Evolutionary conservation across 2,113 vertebrate species (phyloP).

Genomic region (Heterocephalus glaber): DNA sequence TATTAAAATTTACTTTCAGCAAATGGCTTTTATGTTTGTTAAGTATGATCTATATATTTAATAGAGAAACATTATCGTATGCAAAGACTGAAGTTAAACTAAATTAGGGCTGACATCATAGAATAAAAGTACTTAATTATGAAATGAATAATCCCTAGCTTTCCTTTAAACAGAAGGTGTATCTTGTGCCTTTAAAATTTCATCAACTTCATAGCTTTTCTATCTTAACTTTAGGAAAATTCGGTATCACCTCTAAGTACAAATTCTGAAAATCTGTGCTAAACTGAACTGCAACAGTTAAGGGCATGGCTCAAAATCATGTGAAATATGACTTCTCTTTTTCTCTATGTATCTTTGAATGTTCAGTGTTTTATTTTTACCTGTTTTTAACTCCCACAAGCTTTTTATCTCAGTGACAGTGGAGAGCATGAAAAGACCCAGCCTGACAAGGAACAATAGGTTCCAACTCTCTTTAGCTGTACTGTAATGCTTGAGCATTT

Average conservation of each 20-base stretch:
- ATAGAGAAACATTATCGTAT: not conserved
- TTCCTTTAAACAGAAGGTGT: not conserved
- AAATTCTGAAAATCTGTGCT: not conserved
- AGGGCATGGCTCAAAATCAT: not conserved
- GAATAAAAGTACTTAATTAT: constrained; percentile 6
- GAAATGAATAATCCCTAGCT: not conserved
- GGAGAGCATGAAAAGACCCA: not conserved
- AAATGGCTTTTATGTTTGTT: constrained; percentile 2
- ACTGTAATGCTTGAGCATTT: not conserved
- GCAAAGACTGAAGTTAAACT: not conserved
- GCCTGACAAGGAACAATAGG: not conserved
- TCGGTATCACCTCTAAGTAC: not conserved
- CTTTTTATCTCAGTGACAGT: not conserved
- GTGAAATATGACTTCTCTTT: not conserved
- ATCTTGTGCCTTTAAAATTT: constrained; percentile 1
- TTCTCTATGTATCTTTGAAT: not conserved
- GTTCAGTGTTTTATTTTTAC: not conserved
- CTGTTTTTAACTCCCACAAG: not conserved
- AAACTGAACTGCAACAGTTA: not conserved
- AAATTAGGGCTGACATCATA: constrained; percentile 16
- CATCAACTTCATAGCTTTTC: not conserved
- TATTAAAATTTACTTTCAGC: not conserved
- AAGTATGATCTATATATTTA: not conserved
- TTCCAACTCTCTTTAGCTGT: not conserved
- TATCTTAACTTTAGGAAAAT: not conserved